Conservation (phyloP, 2,888 invertebrate genomes). For the Ctenicera cuprea region DNA sequence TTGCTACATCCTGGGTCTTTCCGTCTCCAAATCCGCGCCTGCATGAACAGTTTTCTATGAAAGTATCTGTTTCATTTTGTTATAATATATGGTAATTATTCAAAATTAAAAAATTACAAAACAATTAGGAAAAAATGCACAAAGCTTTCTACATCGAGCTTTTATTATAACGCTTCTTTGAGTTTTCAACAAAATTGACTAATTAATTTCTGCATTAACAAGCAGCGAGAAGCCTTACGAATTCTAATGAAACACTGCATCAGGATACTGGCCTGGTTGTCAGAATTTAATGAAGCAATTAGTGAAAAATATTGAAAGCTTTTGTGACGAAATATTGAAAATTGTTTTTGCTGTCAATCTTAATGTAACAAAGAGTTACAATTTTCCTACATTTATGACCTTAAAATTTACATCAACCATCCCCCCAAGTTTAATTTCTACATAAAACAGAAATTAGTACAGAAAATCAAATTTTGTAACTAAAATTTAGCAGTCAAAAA, state of each 20-base stretch:
- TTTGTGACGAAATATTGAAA: neutral
- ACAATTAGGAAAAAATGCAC: constrained; percentile 16
- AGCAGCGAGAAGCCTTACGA: constrained; percentile 4
- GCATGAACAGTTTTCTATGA: constrained; percentile 58
- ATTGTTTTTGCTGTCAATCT: neutral
- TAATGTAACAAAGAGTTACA: too few species aligned
- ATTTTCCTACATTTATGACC: too few species aligned
- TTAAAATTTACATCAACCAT: too few species aligned
- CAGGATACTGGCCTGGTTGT: neutral
- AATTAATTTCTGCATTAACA: constrained; percentile 19
- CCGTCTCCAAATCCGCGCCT: constrained; percentile 60
- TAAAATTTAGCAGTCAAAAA: too few species aligned
- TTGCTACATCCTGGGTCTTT: constrained; percentile 62
- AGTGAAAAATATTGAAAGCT: constrained; percentile 9
- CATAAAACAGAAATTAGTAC: too few species aligned
- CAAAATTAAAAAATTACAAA: neutral
- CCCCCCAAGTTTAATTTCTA: too few species aligned
- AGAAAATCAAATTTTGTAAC: too few species aligned
- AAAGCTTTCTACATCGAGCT: constrained; percentile 15
- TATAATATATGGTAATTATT: constrained; percentile 14
- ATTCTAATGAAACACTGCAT: constrained; percentile 8
- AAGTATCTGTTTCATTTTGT: constrained; percentile 37
- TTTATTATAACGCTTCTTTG: neutral
- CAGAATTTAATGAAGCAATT: constrained; percentile 35
- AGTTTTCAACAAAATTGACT: constrained; percentile 7